Evolutionary conservation across 2,888 invertebrate species (phyloP), one percentile per base, ranked within the genome.

Genomic region (Schrankia costaestrigalis): DNA sequence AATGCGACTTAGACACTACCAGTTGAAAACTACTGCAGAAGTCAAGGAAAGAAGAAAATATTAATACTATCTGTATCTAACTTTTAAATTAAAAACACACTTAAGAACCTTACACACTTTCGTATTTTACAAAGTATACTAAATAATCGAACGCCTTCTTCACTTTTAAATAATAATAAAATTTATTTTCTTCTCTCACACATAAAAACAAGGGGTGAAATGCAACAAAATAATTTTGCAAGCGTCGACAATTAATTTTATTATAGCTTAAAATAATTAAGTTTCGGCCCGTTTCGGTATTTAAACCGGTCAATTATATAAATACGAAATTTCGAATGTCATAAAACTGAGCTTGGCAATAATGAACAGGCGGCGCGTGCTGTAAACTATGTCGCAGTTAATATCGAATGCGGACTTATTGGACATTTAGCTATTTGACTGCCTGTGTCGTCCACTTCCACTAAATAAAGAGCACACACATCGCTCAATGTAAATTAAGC

Each of bases 351-450:
- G 66, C 68, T 58, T 44, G 50, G 77, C 62, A 71, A 79, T 87
- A 84, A 85, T 81, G 78, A 80, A 79, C 86, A 83, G 75, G 65
- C 76, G 85, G 83, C 66, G 63, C 64, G 58, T 63, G 72, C 76
- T 65, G 72, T 82, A 76, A 84, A 84, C 79, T 81, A 77, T 79
- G 80, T 73, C 63, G 73, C 75, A 69, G 78, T 80, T 81, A 81
- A 80, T 82, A 78, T 79, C 66, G 75, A 71, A 63, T 65, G 51
- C 63, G 52, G 78, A 81, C 72, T 81, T 79, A 82, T 79, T 78
- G 80, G 77, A 74, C 76, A 69, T 76, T 78, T 71, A 62, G 76
- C 71, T 68, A 60, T 72, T 71, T 70, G 69, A 60, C 65, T 58
- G 63, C 26, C 33, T 42, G n/a, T n/a, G 52, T 45, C 62, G 58